These are phyloP conservation scores for Sebastes cheni DNA, from an alignment of 2,797 vertebrate genomes.

Conservation along the genomic window DNA sequence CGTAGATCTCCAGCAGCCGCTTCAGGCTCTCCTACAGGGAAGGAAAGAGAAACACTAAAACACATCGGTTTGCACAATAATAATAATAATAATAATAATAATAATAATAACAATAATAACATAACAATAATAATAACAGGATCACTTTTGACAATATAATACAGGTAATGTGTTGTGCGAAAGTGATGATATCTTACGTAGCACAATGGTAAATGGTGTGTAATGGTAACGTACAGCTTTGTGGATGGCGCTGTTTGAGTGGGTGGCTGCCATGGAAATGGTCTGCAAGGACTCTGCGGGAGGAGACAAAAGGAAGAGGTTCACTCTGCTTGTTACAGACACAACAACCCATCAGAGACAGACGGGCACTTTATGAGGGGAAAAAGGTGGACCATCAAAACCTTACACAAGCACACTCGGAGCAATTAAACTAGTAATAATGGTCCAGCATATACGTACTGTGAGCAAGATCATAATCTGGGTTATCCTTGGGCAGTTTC, in stretches of 20 bases:
- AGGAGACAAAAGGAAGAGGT: constrained; percentile 25
- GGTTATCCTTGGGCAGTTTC: constrained; percentile 81
- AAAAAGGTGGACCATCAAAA: background rate
- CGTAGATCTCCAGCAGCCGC: constrained; percentile 89
- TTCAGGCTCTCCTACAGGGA: constrained; percentile 85
- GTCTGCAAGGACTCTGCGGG: constrained; percentile 85
- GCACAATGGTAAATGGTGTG: background rate
- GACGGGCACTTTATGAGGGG: background rate
- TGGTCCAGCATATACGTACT: constrained; percentile 42
- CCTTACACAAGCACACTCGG: too few species aligned
- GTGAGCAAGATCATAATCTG: constrained; percentile 76
- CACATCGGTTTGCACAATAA: background rate
- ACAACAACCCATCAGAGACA: background rate
- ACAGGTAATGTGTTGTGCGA: background rate
- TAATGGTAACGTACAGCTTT: constrained; percentile 84
- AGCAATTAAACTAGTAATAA: background rate
- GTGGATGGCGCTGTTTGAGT: constrained; percentile 88
- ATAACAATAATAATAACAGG: background rate
- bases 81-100: background rate
- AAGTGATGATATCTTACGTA: background rate
- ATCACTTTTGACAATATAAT: background rate
- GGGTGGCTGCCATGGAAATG: constrained; percentile 88
- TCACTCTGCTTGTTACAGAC: background rate
- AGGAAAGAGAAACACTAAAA: background rate
- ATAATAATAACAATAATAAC: too few species aligned